A percentile compares a stretch with the other conserved stretches of the same genome.
These are phyloP conservation scores for Ceratina japonica DNA, from an alignment of 1,140 invertebrate genomes.

Conservation along the genomic window DNA sequence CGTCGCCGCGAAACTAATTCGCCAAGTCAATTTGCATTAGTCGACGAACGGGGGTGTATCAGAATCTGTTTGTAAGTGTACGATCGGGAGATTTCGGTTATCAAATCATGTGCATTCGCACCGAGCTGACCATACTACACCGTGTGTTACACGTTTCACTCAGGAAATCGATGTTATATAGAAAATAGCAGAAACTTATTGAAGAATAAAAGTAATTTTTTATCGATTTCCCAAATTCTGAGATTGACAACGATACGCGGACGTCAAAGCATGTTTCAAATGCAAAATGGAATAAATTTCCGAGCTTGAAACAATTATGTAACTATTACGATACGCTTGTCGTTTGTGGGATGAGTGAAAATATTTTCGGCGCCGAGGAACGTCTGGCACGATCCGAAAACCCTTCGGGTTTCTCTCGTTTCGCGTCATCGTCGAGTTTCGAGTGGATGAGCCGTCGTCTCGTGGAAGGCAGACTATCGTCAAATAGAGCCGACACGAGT, in stretches of 20 bases:
- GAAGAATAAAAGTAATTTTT: no score
- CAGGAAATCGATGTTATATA: background rate
- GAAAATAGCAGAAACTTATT: no score
- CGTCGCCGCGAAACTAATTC: constrained; percentile 56
- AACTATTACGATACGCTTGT: no score
- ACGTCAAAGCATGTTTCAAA: no score
- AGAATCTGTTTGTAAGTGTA: constrained; percentile 17
- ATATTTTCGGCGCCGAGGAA: background rate
- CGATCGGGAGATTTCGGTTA: constrained; percentile 55
- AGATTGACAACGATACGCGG: no score
- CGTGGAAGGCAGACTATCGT: constrained; percentile 45
- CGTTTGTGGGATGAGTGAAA: background rate
- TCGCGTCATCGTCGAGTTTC: constrained; percentile 17
- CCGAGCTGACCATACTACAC: background rate
- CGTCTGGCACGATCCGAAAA: constrained; percentile 28
- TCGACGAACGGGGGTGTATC: constrained; percentile 47
- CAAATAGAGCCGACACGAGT: constrained; percentile 48
- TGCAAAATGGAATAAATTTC: no score
- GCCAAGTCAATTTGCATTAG: constrained; percentile 57
- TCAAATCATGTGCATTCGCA: constrained; percentile 19
- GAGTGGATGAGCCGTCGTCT: constrained; percentile 41
- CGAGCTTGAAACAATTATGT: no score
- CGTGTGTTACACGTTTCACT: background rate
- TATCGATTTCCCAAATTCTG: no score
- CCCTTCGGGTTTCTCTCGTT: constrained; percentile 27